Evolutionary conservation across 2,888 invertebrate species (phyloP).

Genomic region (Cosmopolites sordidus): DNA sequence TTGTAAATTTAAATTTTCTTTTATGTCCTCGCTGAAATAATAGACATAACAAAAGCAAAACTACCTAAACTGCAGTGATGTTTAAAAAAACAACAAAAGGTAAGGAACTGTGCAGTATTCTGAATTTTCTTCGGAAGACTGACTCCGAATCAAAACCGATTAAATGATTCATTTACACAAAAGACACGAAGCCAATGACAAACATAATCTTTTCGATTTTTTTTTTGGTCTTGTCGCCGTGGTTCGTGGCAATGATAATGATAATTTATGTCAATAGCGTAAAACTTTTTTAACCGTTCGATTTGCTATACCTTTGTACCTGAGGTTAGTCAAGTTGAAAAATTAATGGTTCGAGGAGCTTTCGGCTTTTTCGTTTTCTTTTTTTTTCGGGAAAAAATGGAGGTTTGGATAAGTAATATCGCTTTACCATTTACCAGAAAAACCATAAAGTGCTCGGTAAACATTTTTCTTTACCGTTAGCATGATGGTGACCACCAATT

Average conservation of each 20-base stretch:
- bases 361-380: slow-evolving; percentile 10
- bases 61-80: no score
- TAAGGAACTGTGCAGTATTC: slow-evolving; percentile 4
- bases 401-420: background rate
- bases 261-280: slow-evolving; percentile 38
- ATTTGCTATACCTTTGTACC: slow-evolving; percentile 33
- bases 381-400: background rate
- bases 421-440: no score
- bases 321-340: slow-evolving; percentile 30
- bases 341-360: slow-evolving; percentile 31
- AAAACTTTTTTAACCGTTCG: slow-evolving; percentile 31
- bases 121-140: slow-evolving; percentile 6
- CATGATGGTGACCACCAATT: no score
- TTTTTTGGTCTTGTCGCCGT: slow-evolving; percentile 10
- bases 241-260: slow-evolving; percentile 31
- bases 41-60: no score
- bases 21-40: no score
- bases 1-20: no score
- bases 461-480: no score
- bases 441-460: no score
- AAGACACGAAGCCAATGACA: slow-evolving; percentile 15
- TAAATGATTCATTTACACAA: slow-evolving; percentile 12
- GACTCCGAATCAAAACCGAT: slow-evolving; percentile 5
- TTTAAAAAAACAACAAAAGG: background rate
- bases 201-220: slow-evolving; percentile 9